Percentiles rank a stretch among this genome's conserved stretches.
Conservation (phyloP, 2,797 vertebrate genomes). For the Myotis findleyi region DNA sequence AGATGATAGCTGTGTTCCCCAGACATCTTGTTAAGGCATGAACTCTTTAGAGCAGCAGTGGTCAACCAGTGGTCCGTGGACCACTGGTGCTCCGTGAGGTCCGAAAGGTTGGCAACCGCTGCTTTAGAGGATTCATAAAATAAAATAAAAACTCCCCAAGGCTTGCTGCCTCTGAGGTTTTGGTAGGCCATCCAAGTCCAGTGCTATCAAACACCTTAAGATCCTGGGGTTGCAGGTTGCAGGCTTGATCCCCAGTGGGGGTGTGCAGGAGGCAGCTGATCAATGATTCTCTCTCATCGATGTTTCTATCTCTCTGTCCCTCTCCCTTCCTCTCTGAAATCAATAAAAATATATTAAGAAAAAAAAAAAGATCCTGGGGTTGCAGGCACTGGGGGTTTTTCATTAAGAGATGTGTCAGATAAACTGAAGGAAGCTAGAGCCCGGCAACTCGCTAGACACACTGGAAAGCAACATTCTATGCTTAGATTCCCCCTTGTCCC, state of each 20-base stretch:
- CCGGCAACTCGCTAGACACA: background rate
- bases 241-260: too few relatives aligned
- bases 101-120: too few relatives aligned
- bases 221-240: background rate
- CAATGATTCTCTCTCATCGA: too few relatives aligned
- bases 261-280: too few relatives aligned
- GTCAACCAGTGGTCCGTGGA: too few relatives aligned
- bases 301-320: too few relatives aligned
- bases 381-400: background rate
- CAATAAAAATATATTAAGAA: too few relatives aligned
- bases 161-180: background rate
- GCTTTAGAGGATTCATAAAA: background rate
- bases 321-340: too few relatives aligned
- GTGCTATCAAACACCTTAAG: background rate
- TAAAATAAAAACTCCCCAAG: background rate
- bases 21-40: background rate
- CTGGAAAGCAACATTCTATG: background rate
- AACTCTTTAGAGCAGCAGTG: background rate
- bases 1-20: background rate
- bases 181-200: background rate
- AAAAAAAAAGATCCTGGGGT: background rate
- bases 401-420: background rate
- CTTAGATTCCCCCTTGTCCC: background rate
- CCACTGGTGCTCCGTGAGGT: too few relatives aligned
- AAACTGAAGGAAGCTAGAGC: background rate